phyloP scores from a whole-genome alignment of 2,888 invertebrate genomes.

The Tetramorium bicarinatum region DNA sequence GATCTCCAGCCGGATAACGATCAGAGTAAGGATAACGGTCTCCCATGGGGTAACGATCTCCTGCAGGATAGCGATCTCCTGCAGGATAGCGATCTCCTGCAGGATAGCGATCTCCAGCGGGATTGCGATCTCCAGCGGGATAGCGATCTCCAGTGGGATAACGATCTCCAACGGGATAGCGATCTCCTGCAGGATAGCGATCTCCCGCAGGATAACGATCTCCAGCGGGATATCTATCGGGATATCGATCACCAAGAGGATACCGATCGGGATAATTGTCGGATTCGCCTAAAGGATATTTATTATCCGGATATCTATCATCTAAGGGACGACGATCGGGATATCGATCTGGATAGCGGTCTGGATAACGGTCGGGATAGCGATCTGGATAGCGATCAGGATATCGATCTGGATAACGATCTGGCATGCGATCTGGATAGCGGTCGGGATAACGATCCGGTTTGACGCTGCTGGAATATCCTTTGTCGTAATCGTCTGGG shows the following conservation, averaged over 20 bases:
- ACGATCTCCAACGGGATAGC: conserved; percentile 78
- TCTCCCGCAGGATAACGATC: conserved; percentile 87
- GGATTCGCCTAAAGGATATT: conserved; percentile 70
- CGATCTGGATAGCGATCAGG: conserved; percentile 76
- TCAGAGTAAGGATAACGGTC: conserved; percentile 81
- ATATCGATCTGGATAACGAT: conserved; percentile 76
- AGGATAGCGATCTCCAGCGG: conserved; percentile 86
- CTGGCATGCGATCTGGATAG: conserved; percentile 71
- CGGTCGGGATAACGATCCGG: conserved; percentile 76
- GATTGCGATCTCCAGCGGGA: conserved; percentile 86
- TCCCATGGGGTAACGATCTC: conserved; percentile 44
- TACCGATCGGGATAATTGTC: conserved; percentile 72
- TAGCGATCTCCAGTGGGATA: conserved; percentile 80
- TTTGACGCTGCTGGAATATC: conserved; percentile 75
- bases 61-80: conserved; percentile 76
- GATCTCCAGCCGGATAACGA: conserved; percentile 86
- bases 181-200: conserved; percentile 79
- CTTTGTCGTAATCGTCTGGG: conserved; percentile 81
- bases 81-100: conserved; percentile 77
- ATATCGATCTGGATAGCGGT: conserved; percentile 74
- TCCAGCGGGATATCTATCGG: conserved; percentile 74
- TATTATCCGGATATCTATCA: conserved; percentile 73
- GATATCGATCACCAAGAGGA: conserved; percentile 75
- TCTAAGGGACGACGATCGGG: conserved; percentile 53
- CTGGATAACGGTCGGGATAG: conserved; percentile 74